A percentile compares a stretch with the other conserved stretches of the same genome.
These are phyloP conservation scores for Cisticola juncidis DNA, from an alignment of 2,113 vertebrate genomes.

Conservation along the genomic window DNA sequence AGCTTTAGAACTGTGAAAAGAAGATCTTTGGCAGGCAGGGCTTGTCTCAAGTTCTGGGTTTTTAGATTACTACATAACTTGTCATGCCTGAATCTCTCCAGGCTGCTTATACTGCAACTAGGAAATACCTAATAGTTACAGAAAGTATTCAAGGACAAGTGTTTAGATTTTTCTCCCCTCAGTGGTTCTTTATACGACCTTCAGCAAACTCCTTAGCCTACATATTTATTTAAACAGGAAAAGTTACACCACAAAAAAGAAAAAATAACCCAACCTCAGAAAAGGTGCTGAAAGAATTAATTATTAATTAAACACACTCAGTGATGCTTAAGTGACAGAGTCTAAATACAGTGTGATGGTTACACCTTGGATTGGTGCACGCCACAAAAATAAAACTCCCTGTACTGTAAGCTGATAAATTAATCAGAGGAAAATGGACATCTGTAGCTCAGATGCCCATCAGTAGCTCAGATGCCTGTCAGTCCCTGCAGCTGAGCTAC, in stretches of 20 bases:
- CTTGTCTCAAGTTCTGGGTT: neutral
- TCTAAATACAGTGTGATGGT: neutral
- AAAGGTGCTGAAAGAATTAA: neutral
- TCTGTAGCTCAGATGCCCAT: neutral
- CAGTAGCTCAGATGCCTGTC: too few species aligned
- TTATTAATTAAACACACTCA: neutral
- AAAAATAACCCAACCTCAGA: neutral
- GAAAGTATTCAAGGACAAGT: neutral
- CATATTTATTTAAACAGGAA: neutral
- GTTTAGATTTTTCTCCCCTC: neutral
- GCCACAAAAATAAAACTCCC: neutral
- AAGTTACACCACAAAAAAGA: neutral
- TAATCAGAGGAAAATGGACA: neutral
- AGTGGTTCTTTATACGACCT: neutral
- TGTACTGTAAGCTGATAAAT: neutral
- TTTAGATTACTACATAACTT: neutral
- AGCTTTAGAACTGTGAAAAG: neutral
- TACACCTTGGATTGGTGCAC: neutral
- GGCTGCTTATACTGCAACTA: neutral
- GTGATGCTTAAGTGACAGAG: neutral
- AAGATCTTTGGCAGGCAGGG: fast-evolving
- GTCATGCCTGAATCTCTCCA: neutral
- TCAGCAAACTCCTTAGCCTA: neutral
- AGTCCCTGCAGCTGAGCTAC: neutral
- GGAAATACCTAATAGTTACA: neutral